Base-by-base conservation (phyloP, 2,888 invertebrate genomes). In the Trimorus sp. region DNA sequence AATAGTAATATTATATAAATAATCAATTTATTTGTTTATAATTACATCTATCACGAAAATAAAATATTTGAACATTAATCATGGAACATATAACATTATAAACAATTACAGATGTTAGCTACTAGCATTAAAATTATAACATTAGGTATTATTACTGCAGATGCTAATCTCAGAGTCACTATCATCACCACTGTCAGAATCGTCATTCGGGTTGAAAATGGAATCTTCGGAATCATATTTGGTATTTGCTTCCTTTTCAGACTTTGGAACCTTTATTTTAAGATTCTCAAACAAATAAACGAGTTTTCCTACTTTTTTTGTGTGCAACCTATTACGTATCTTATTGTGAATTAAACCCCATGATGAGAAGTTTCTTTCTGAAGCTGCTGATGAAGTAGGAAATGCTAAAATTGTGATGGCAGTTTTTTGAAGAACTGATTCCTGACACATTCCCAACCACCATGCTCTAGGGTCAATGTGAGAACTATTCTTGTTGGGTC, bases 201-300 rank as follows among this genome's bases (percentile, higher is more conserved):
- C 26, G 26, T 26, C 26, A 26, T 26, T 26, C 26, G 26, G 4
- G 26, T 26, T 26, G 26, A 26, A 4, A 4, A 1, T 26, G 26
- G 26, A 26, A 26, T 26, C 26, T 26, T 26, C 26, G 26, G 26
- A 26, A 26, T 26, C 1, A 26, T 1, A 26, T 26, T 4, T 26
- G 26, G 26, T 26, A 26, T 51, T 14, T 51, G 4, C 26, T 26
- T 4, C 26, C 26, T 45, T 45, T 58, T 45, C 60, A n/a, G 9
- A 60, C 45, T 60, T 42, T 45, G 12, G 49, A 42, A 7, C 26
- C 8, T 5, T 65, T 14, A 65, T 53, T 53, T 53, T 56, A 0
- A 56, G 59, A 16, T 69, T 69, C 16, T 69, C 69, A 45, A 48
- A 69, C 14, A 69, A 59, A 45, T 69, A 69, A 12, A 70, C 70